These are phyloP conservation scores for Drosophila repleta DNA, from an alignment of 1,140 invertebrate genomes.

Conservation along the genomic window DNA sequence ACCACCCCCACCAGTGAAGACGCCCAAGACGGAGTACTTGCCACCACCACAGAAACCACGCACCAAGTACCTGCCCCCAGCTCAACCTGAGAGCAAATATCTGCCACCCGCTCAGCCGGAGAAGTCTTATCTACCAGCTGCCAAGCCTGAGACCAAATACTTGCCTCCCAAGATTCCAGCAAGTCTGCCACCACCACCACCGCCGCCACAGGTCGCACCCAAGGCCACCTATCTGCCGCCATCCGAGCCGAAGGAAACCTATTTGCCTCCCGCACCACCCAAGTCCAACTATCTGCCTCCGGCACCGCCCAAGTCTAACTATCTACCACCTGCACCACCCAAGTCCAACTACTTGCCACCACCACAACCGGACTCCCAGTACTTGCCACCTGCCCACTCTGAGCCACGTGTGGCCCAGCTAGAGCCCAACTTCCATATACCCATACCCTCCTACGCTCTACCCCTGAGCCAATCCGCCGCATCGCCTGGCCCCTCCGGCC, in stretches of 20 bases:
- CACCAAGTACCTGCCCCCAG: slow-evolving; percentile 42
- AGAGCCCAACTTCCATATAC: slow-evolving; percentile 55
- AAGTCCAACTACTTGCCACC: slow-evolving; percentile 34
- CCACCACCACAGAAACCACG: slow-evolving; percentile 46
- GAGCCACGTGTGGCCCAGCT: slow-evolving; percentile 16
- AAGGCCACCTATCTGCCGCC: slow-evolving; percentile 29
- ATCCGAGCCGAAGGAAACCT: slow-evolving; percentile 31
- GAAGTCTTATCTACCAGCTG: slow-evolving; percentile 31
- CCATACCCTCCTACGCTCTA: slow-evolving; percentile 65
- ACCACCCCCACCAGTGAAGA: slow-evolving; percentile 42
- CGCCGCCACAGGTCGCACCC: slow-evolving; percentile 9
- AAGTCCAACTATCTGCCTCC: slow-evolving; percentile 54
- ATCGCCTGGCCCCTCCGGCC: slow-evolving; percentile 22
- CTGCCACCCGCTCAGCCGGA: slow-evolving; percentile 37
- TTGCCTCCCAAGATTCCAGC: slow-evolving; percentile 37
- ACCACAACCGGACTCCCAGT: slow-evolving; percentile 34
- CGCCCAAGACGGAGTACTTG: slow-evolving; percentile 41
- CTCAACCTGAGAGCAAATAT: slow-evolving; percentile 36
- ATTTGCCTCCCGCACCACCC: slow-evolving; percentile 51
- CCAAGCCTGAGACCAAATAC: slow-evolving; percentile 32
- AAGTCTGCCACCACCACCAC: slow-evolving; percentile 35
- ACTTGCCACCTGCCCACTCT: slow-evolving; percentile 36
- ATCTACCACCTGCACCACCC: slow-evolving; percentile 36
- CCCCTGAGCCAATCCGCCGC: slow-evolving; percentile 44
- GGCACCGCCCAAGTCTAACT: slow-evolving; percentile 31